A percentile compares a stretch with the other conserved stretches of the same genome.
phyloP scores from a whole-genome alignment of 2,888 invertebrate genomes.

The Plebejus melissa region DNA sequence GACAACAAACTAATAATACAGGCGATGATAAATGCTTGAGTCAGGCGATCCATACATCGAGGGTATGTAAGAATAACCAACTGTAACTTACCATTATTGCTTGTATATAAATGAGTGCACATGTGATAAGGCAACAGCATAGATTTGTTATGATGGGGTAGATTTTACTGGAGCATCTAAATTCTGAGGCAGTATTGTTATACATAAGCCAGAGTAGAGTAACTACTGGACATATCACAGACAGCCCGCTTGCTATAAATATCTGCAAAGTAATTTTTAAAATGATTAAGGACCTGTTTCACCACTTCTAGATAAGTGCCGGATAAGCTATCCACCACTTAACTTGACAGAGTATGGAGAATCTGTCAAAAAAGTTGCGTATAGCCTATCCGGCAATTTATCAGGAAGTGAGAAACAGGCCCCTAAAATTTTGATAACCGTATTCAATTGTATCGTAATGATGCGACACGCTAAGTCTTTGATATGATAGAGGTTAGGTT shows the following conservation, averaged over 20 bases:
- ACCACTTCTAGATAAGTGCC: too few relatives aligned
- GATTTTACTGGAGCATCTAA: constrained; percentile 70
- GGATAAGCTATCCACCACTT: too few relatives aligned
- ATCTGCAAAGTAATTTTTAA: constrained; percentile 47
- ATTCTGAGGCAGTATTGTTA: constrained; percentile 61
- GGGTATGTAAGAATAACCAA: too few relatives aligned
- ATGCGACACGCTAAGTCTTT: too few relatives aligned
- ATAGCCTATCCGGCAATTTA: too few relatives aligned
- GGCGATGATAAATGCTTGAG: background rate
- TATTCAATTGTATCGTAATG: too few relatives aligned
- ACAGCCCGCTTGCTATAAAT: constrained; percentile 61
- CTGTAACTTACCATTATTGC: constrained; percentile 81
- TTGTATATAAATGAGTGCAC: constrained; percentile 81
- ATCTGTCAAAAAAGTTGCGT: too few relatives aligned
- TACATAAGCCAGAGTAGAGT: constrained; percentile 64
- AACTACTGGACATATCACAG: constrained; percentile 51
- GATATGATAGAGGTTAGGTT: background rate
- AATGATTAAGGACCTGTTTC: background rate
- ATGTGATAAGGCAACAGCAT: constrained; percentile 79
- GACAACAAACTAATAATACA: too few relatives aligned
- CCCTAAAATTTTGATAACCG: too few relatives aligned
- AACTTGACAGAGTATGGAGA: too few relatives aligned
- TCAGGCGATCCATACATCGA: too few relatives aligned
- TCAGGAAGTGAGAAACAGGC: too few relatives aligned
- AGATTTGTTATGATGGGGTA: constrained; percentile 80